Percentiles rank a stretch among this genome's conserved stretches.
These are phyloP conservation scores for Dioctria rufipes DNA, from an alignment of 2,888 invertebrate species.

Conservation along the genomic window DNA sequence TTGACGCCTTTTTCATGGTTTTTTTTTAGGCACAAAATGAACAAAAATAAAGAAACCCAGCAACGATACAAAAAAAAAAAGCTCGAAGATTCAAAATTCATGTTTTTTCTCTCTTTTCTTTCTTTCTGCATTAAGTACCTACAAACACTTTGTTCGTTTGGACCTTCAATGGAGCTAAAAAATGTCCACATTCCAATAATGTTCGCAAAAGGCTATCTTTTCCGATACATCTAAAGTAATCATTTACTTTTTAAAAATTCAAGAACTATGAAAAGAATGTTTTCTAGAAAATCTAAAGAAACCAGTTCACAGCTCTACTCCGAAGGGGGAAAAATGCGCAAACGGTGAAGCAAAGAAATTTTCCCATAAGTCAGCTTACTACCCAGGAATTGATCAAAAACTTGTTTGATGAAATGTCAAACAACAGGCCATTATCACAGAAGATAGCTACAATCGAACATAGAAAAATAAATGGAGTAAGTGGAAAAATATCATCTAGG, in stretches of 20 bases:
- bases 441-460: constrained; percentile 32
- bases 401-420: constrained; percentile 51
- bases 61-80: constrained; percentile 1
- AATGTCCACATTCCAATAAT: not conserved
- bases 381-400: constrained; percentile 50
- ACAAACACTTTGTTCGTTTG: not conserved
- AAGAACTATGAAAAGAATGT: constrained; percentile 40
- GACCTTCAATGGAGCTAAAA: not conserved
- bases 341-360: constrained; percentile 44
- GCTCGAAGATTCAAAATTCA: too few relatives aligned
- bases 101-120: not conserved
- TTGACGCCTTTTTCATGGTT: constrained; percentile 44
- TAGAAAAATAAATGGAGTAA: constrained; percentile 50
- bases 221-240: constrained; percentile 6
- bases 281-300: constrained; percentile 34
- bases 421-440: constrained; percentile 35
- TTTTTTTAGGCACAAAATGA: constrained; percentile 8
- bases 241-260: constrained; percentile 28
- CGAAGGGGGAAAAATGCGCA: constrained; percentile 39
- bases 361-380: constrained; percentile 51
- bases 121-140: not conserved
- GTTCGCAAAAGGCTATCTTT: not conserved
- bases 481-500: constrained; percentile 63
- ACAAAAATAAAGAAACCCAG: not conserved
- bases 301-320: constrained; percentile 22